A percentile compares a stretch with the other conserved stretches of the same genome.
These are phyloP conservation scores for Fabriciana adippe DNA, from an alignment of 2,888 invertebrate species.

Conservation along the genomic window DNA sequence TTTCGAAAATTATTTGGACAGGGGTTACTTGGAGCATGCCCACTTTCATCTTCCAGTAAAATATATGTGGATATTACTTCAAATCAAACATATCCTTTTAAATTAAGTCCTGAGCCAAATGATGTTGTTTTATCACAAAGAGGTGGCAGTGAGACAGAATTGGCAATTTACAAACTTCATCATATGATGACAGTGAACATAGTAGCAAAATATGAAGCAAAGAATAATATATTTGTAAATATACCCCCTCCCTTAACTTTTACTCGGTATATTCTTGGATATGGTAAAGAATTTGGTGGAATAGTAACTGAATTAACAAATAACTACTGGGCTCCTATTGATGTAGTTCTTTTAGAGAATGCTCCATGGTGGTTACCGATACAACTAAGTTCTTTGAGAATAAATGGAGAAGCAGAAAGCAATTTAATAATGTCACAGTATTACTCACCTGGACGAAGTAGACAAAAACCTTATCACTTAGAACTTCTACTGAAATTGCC, in stretches of 20 bases:
- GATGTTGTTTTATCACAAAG: slow-evolving; percentile 82
- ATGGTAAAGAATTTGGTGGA: slow-evolving; percentile 95
- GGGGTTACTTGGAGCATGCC: slow-evolving; percentile 91
- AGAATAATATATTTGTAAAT: slow-evolving; percentile 76
- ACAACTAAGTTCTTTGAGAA: slow-evolving; percentile 92
- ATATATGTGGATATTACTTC: slow-evolving; percentile 91
- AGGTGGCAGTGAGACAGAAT: slow-evolving; percentile 85
- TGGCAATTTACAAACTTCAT: slow-evolving; percentile 88
- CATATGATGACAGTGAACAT: slow-evolving; percentile 85
- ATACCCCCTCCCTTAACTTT: slow-evolving; percentile 87
- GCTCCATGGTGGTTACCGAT: slow-evolving; percentile 95
- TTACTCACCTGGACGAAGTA: slow-evolving; percentile 89
- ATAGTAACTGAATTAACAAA: slow-evolving; percentile 93
- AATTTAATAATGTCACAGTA: slow-evolving; percentile 81
- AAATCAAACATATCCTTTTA: slow-evolving; percentile 84
- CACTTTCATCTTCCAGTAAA: slow-evolving; percentile 88
- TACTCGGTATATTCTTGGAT: slow-evolving; percentile 92
- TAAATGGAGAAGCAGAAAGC: slow-evolving; percentile 83
- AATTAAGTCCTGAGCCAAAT: slow-evolving; percentile 84
- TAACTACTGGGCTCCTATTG: slow-evolving; percentile 88
- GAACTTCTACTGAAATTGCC: slow-evolving; percentile 92
- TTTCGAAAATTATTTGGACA: slow-evolving; percentile 93
- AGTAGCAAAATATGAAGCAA: slow-evolving; percentile 80
- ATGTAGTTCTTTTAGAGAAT: slow-evolving; percentile 93
- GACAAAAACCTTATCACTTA: slow-evolving; percentile 92